These are phyloP conservation scores for Netelia virgata DNA, from an alignment of 2,888 invertebrate genomes.

Conservation along the genomic window DNA sequence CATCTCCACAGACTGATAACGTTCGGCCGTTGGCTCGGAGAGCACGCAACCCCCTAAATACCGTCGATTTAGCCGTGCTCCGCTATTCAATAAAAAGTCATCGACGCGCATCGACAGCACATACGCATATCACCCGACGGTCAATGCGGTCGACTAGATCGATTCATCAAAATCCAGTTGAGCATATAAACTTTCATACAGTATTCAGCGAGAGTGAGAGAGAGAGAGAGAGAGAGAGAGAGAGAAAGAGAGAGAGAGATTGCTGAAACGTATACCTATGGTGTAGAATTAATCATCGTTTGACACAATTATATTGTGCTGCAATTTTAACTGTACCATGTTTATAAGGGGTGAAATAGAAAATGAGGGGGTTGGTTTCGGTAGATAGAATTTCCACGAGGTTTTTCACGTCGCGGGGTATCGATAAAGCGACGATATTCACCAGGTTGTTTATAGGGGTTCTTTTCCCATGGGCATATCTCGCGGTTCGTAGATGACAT, in stretches of 20 bases:
- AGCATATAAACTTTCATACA: slow-evolving; percentile 65
- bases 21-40: slow-evolving; percentile 65
- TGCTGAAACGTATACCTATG: slow-evolving; percentile 32
- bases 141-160: slow-evolving; percentile 64
- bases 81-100: slow-evolving; percentile 67
- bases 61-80: slow-evolving; percentile 68
- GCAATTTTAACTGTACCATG: slow-evolving; percentile 39
- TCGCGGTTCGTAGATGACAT: slow-evolving; percentile 20
- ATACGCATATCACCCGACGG: slow-evolving; percentile 39
- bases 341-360: neutral
- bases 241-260: neutral
- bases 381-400: slow-evolving; percentile 4
- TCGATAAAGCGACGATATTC: slow-evolving; percentile 66
- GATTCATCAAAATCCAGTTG: slow-evolving; percentile 67
- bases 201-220: slow-evolving; percentile 21
- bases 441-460: slow-evolving; percentile 59
- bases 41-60: slow-evolving; percentile 75
- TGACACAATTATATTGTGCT: slow-evolving; percentile 56
- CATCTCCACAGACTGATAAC: slow-evolving; percentile 80
- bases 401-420: neutral
- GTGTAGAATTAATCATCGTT: slow-evolving; percentile 59
- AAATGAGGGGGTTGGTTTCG: neutral
- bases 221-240: neutral
- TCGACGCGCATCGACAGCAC: slow-evolving; percentile 60
- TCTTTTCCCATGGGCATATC: slow-evolving; percentile 62